These are phyloP conservation scores for Gerris lacustris DNA, from an alignment of 2,888 invertebrate species.

Conservation along the genomic window DNA sequence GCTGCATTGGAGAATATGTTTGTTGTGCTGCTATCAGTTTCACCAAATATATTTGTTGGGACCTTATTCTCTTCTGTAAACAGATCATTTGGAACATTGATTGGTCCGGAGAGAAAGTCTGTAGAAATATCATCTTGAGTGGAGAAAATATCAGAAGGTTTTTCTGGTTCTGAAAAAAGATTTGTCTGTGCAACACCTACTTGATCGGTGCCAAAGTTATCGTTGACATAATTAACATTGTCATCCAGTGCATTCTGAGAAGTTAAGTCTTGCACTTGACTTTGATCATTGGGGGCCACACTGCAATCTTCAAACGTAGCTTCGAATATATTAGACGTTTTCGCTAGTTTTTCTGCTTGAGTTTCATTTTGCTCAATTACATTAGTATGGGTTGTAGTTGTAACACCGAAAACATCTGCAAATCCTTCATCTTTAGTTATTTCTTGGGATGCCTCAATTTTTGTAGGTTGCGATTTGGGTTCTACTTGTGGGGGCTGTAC, in stretches of 20 bases:
- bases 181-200: slow-evolving; percentile 16
- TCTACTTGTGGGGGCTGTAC: slow-evolving; percentile 6
- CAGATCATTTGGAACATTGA: background rate
- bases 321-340: background rate
- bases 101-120: background rate
- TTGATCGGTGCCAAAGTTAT: slow-evolving; percentile 24
- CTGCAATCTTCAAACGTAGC: background rate
- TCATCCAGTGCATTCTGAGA: background rate
- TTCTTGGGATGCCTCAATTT: background rate
- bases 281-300: background rate
- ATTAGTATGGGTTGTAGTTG: slow-evolving; percentile 2
- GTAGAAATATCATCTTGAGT: background rate
- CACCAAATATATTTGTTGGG: slow-evolving; percentile 8
- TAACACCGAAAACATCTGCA: slow-evolving; percentile 17
- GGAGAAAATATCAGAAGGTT: background rate
- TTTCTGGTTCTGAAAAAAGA: background rate
- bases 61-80: slow-evolving; percentile 6
- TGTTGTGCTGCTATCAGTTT: slow-evolving; percentile 7
- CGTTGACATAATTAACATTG: slow-evolving; percentile 18
- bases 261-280: background rate
- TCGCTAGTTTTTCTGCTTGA: slow-evolving; percentile 4
- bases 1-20: background rate
- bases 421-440: slow-evolving; percentile 9
- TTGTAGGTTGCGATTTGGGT: background rate
- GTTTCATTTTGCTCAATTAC: background rate